Evolutionary conservation across 2,888 invertebrate species (phyloP).

Genomic region (Nomada fabriciana): DNA sequence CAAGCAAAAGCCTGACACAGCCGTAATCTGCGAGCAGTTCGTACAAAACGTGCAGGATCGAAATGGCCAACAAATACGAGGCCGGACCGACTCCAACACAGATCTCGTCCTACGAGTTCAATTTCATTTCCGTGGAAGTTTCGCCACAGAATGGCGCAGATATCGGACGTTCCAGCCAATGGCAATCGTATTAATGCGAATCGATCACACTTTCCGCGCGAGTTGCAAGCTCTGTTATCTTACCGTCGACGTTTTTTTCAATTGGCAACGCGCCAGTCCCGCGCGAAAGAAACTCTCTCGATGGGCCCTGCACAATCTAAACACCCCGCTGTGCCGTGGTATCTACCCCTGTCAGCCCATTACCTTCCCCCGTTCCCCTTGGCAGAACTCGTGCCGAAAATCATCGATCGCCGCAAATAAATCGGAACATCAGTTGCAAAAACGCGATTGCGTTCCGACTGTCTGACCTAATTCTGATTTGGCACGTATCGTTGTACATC

Average conservation of each 20-base stretch:
- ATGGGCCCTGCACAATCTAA: conserved; percentile 3
- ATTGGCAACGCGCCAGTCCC: conserved; percentile 51
- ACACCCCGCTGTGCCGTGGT: neutral
- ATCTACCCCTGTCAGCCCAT: conserved; percentile 25
- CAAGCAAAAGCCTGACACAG: neutral
- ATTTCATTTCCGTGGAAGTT: conserved; percentile 46
- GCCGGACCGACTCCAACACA: neutral
- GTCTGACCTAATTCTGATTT: conserved; percentile 9
- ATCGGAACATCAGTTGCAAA: neutral
- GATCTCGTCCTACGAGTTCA: conserved; percentile 37
- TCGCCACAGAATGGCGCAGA: conserved; percentile 30
- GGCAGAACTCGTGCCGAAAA: conserved; percentile 19
- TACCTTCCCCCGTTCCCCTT: neutral
- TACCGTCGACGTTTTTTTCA: conserved; percentile 51
- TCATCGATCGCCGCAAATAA: conserved; percentile 5
- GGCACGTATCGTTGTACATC: neutral
- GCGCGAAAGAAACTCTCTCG: conserved; percentile 41
- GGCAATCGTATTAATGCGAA: conserved; percentile 70
- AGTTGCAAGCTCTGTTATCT: conserved; percentile 60
- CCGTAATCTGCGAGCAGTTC: conserved; percentile 3
- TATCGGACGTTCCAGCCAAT: conserved; percentile 51
- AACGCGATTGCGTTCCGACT: neutral
- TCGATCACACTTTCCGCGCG: conserved; percentile 68
- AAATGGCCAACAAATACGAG: conserved; percentile 33
- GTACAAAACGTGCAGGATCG: neutral